Evolutionary conservation across 2,113 vertebrate genomes (phyloP), one percentile per base, ranked within the genome.

Genomic region (Actenoides lindsayi): DNA sequence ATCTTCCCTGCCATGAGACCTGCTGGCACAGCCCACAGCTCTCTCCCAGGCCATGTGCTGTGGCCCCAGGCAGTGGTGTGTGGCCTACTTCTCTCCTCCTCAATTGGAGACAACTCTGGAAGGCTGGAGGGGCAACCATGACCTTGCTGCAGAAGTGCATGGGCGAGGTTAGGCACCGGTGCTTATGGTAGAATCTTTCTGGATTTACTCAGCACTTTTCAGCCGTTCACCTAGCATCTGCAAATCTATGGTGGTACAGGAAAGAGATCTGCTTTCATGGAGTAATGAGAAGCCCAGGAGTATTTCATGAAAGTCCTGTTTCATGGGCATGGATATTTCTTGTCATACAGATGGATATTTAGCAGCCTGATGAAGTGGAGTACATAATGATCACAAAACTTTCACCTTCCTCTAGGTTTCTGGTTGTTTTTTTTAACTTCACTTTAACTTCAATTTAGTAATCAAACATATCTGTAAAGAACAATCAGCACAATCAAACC

Each of bases 91-190:
- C 42, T 33, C 24, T 51, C 25, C 24, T 46, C 23, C 50, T n/a
- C 63, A 68, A 3, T 19, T 60, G 54, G 16, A 8, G 42, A 28
- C 41, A 74, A 10, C 31, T 90, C 46, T 57, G 74, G 28, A 46
- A 87, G 27, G 11, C 50, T 4, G 0, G 41, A 84, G 18, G 13
- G 51, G 31, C 44, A 60, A 37, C 13, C 3, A 14, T 51, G 65
- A 79, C 4, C 8, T 6, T 0, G 0, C n/a, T 73, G n/a, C 9
- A 16, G 3, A 78, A 56, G 9, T 37, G 33, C 44, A 16, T 1
- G 2, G 46, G 28, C 78, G 69, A 89, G 16, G 25, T 9, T 2
- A 41, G 25, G 24, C 42, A 67, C 2, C 1, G 0, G 18, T 60
- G 42, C 33, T 81, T 21, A n/a, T 2, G 5, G 56, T 17, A 24